Percentiles rank a stretch among this genome's conserved stretches.
phyloP scores from a whole-genome alignment of 2,888 invertebrate genomes.

The Mythimna impura region DNA sequence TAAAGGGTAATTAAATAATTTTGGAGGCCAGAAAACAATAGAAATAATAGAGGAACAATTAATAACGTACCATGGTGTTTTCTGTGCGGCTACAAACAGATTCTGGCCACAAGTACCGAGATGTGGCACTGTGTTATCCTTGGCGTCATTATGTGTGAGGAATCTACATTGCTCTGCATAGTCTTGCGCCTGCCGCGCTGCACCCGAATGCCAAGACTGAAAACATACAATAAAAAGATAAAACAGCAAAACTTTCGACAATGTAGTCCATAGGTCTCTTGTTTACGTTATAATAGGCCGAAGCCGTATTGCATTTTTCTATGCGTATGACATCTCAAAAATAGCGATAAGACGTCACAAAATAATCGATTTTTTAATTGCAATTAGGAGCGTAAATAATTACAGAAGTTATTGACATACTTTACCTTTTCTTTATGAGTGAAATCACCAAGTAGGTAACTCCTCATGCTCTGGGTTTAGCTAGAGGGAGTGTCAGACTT shows the following conservation, averaged over 20 bases:
- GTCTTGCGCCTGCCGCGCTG: slow-evolving; percentile 93
- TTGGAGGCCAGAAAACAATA: slow-evolving; percentile 5
- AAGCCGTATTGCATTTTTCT: background rate
- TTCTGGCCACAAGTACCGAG: slow-evolving; percentile 95
- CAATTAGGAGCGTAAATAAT: background rate
- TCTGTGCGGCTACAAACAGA: slow-evolving; percentile 94
- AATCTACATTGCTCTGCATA: slow-evolving; percentile 94
- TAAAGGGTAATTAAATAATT: slow-evolving; percentile 27
- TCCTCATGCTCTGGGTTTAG: no score
- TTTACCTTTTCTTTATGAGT: no score
- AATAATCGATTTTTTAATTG: background rate
- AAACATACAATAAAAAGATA: slow-evolving; percentile 34
- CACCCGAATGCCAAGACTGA: slow-evolving; percentile 94
- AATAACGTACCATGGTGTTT: slow-evolving; percentile 93
- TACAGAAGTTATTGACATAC: background rate
- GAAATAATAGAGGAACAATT: slow-evolving; percentile 5
- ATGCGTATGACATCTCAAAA: background rate
- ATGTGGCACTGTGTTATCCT: slow-evolving; percentile 91
- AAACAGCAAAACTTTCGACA: background rate
- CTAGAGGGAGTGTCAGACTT: no score
- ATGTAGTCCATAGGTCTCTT: background rate
- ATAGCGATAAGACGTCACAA: background rate
- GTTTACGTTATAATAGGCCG: background rate
- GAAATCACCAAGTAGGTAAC: no score
- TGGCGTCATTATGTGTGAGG: slow-evolving; percentile 92